Percentiles rank a stretch among this genome's conserved stretches.
Evolutionary conservation across 92 coral and sea anemone species (phyloP).

Genomic region (Palythoa grandiflora): DNA sequence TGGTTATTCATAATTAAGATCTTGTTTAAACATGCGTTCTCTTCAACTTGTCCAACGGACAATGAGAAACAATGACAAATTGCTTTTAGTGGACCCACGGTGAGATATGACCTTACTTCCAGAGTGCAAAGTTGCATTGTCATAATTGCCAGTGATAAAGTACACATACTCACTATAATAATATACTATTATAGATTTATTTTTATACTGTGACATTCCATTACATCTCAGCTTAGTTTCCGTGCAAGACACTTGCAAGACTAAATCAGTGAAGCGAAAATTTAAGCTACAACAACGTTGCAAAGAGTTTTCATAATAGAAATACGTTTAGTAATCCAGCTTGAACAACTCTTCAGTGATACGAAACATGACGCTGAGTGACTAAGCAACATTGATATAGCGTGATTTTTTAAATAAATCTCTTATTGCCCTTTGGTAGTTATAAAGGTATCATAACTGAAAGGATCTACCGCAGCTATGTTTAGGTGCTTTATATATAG

Average conservation of each 20-base stretch:
- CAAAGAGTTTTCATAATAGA: not conserved
- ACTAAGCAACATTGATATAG: not conserved
- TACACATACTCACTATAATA: not conserved
- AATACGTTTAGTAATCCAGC: not conserved
- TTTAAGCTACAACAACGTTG: not conserved
- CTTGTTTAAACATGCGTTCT: conserved; percentile 1
- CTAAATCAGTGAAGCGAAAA: not conserved
- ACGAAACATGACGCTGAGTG: not conserved
- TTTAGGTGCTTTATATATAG: not conserved
- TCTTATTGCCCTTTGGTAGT: not conserved
- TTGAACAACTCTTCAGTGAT: not conserved
- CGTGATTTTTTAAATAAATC: not conserved
- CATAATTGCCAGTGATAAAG: not conserved
- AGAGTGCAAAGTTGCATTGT: not conserved
- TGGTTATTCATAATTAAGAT: not conserved
- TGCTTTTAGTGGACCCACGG: not conserved
- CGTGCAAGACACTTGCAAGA: not conserved
- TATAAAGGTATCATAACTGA: not conserved
- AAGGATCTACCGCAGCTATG: not conserved
- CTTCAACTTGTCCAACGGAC: not conserved
- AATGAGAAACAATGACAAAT: not conserved
- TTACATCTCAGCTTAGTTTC: not conserved
- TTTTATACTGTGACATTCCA: not conserved
- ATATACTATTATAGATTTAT: not conserved
- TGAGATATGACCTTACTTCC: not conserved